Percentiles rank a stretch among this genome's conserved stretches.
Evolutionary conservation across 2,797 vertebrate genomes (phyloP).

Genomic region (Psittacula derbiana): DNA sequence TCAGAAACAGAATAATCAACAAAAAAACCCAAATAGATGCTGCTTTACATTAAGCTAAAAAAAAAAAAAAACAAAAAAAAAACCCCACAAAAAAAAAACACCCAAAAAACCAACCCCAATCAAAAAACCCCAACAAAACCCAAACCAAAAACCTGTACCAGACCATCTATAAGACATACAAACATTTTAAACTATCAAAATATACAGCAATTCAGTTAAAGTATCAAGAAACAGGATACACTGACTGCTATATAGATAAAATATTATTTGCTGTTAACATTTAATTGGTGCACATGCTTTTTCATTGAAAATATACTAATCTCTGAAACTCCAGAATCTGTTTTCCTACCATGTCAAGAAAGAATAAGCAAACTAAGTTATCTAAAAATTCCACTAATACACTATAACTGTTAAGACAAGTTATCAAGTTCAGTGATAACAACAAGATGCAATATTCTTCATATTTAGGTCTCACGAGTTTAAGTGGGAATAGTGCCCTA

Average conservation of each 20-base stretch:
- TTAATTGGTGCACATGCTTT: constrained; percentile 76
- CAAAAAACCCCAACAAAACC: not conserved
- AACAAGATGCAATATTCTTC: constrained; percentile 47
- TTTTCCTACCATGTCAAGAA: constrained; percentile 59
- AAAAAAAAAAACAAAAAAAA: not conserved
- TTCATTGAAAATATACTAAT: constrained; percentile 69
- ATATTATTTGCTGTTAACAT: constrained; percentile 74
- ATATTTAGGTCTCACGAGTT: constrained; percentile 38
- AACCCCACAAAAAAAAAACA: not conserved
- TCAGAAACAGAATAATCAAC: constrained; percentile 72
- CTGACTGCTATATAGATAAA: constrained; percentile 71
- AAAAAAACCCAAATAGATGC: constrained; percentile 72
- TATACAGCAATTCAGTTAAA: constrained; percentile 75
- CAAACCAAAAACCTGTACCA: constrained; percentile 71
- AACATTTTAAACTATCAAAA: constrained; percentile 79
- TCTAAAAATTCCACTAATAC: constrained; percentile 51
- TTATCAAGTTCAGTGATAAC: constrained; percentile 53
- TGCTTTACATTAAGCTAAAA: constrained; percentile 77
- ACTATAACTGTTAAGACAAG: constrained; percentile 55
- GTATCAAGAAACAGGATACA: constrained; percentile 73
- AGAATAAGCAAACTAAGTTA: constrained; percentile 59
- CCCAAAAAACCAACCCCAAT: not conserved
- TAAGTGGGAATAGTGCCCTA: constrained; percentile 64
- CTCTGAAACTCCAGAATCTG: constrained; percentile 49
- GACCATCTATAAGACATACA: constrained; percentile 74